These are phyloP conservation scores for Allobates femoralis DNA, from an alignment of 2,797 vertebrate genomes.

Conservation along the genomic window DNA sequence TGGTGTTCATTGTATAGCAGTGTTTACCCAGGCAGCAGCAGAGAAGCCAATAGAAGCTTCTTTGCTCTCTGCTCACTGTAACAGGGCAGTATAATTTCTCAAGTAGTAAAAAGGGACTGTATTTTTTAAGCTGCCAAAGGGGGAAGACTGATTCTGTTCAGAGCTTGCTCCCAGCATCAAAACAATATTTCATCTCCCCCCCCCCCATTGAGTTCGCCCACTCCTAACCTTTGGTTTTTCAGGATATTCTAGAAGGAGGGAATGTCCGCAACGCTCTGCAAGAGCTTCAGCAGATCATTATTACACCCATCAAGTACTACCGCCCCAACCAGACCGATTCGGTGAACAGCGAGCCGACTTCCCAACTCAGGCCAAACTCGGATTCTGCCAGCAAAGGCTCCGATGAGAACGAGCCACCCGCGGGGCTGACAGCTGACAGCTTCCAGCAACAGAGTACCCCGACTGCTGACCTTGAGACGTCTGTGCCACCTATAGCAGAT, in stretches of 20 bases:
- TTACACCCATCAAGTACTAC: slow-evolving; percentile 91
- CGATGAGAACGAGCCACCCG: slow-evolving; percentile 75
- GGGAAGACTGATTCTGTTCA: no score
- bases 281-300: slow-evolving; percentile 93
- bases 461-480: slow-evolving; percentile 86
- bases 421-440: slow-evolving; percentile 76
- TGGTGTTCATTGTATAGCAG: not conserved
- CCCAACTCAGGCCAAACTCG: slow-evolving; percentile 59
- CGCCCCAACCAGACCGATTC: slow-evolving; percentile 68
- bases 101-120: no score
- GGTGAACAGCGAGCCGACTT: slow-evolving; percentile 13
- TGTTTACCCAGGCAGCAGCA: no score
- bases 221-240: not conserved
- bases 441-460: slow-evolving; percentile 83
- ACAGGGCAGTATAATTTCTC: no score
- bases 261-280: slow-evolving; percentile 91
- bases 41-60: no score
- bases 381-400: slow-evolving; percentile 76
- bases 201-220: not conserved
- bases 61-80: no score
- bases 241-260: slow-evolving; percentile 96
- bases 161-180: no score
- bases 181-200: no score
- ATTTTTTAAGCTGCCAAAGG: no score
- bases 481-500: slow-evolving; percentile 85